Conservation (phyloP, 2,113 vertebrate genomes). For the Phyllostomus discolor region DNA sequence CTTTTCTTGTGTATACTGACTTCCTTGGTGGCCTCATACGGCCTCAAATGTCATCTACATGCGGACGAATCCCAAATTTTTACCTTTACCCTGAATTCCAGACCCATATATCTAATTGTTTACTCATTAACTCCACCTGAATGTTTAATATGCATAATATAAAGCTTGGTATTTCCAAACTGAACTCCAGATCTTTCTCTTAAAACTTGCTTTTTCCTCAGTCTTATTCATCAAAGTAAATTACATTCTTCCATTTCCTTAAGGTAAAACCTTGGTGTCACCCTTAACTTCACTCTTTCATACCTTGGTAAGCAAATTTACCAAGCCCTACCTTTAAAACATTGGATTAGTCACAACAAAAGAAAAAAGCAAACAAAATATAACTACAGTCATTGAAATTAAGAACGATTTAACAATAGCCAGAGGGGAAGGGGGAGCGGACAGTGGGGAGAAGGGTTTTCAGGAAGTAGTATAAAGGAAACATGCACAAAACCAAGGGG, state of each 20-base stretch:
- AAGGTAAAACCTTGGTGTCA: background rate
- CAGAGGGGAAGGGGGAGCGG: too few species aligned
- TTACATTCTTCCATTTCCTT: background rate
- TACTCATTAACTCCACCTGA: background rate
- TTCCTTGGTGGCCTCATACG: background rate
- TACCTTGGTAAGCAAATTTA: background rate
- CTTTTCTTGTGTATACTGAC: background rate
- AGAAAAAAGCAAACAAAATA: too few species aligned
- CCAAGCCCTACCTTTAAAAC: conserved; percentile 1
- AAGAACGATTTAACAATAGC: too few species aligned
- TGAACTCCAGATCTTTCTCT: background rate
- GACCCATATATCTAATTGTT: background rate
- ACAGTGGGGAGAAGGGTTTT: too few species aligned
- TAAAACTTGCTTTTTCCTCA: conserved; percentile 9
- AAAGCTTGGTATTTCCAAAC: background rate
- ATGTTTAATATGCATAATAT: background rate
- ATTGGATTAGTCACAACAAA: too few species aligned
- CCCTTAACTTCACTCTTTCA: background rate
- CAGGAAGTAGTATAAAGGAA: too few species aligned
- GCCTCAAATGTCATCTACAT: background rate
- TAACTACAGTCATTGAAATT: too few species aligned
- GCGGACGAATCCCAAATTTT: background rate
- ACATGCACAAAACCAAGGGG: too few species aligned
- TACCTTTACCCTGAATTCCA: background rate
- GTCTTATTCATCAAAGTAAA: background rate